Evolutionary conservation across 1,140 invertebrate species (phyloP), one percentile per base, ranked within the genome.

Genomic region (Paralvinella palmiformis): DNA sequence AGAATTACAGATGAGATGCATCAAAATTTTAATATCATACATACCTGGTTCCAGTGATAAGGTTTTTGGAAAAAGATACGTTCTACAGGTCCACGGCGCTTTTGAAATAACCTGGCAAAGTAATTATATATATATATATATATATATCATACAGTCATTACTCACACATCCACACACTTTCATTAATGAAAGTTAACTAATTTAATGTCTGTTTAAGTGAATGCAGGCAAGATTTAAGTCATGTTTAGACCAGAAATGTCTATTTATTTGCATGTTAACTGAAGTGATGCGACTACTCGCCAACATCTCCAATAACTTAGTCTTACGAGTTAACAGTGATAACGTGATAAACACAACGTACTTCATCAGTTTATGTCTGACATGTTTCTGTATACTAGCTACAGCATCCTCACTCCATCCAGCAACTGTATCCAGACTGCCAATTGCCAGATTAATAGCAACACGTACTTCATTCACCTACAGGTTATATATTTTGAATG

Each of bases 391-490:
- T 52, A 77, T 69, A 33, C 61, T 75, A 29, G 65, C 63, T 10
- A 73, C 67, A 24, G 69, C 67, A 59, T 76, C 72, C 58, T 68
- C 64, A 6, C 71, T 69, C 74, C 74, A 77, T 31, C 63, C 66
- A 7, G 69, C 63, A 29, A 69, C 69, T n/a, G 65, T 68, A 48
- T 69, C 62, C 36, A 72, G 61, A 61, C 66, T 73, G 24, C 74
- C 74, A 13, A 78, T 58, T 15, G 73, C 70, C 55, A 76, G 63
- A 57, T 78, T 78, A 24, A 77, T 75, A 5, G 73, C 74, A 59
- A 71, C 66, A 10, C 75, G 67, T 22, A 78, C 71, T 15, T 69
- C 67, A 68, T 78, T 78, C 5, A 62, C 37, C 24, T 2, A 53
- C 27, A 24, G 1, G 22, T 32, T 22, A 2, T 57, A 32, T 32